These are phyloP conservation scores for Siderastrea siderea DNA, from an alignment of 92 coral and sea anemone genomes.

Conservation along the genomic window DNA sequence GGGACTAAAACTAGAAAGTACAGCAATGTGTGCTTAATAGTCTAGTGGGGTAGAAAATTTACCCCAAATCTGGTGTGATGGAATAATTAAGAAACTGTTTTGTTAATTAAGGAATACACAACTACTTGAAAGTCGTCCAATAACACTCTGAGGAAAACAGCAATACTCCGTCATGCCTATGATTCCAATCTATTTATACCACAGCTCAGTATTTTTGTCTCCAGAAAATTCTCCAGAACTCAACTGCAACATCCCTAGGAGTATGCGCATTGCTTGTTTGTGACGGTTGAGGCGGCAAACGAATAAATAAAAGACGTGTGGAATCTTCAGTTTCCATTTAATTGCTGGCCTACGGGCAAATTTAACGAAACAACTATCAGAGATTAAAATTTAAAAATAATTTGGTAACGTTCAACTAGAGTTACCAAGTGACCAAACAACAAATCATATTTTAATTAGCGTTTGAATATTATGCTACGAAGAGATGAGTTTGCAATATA, in stretches of 20 bases:
- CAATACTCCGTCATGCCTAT: not conserved
- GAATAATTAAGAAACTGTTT: not conserved
- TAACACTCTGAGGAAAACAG: not conserved
- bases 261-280: not conserved
- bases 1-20: no score
- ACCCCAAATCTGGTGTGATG: not conserved
- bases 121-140: not conserved
- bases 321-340: not conserved
- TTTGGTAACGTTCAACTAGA: not conserved
- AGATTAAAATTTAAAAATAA: not conserved
- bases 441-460: not conserved
- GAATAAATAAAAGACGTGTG: not conserved
- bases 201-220: not conserved
- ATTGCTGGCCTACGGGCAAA: constrained; percentile 4
- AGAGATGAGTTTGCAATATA: not conserved
- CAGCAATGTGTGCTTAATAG: not conserved
- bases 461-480: not conserved
- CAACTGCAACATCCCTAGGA: not conserved
- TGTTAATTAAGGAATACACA: not conserved
- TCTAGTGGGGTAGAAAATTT: not conserved
- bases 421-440: constrained; percentile 17
- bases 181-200: constrained; percentile 3
- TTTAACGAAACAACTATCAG: not conserved
- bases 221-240: not conserved
- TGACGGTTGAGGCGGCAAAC: no score